Base-by-base conservation (phyloP, 1,140 invertebrate species). In the Drosophila carrolli region DNA sequence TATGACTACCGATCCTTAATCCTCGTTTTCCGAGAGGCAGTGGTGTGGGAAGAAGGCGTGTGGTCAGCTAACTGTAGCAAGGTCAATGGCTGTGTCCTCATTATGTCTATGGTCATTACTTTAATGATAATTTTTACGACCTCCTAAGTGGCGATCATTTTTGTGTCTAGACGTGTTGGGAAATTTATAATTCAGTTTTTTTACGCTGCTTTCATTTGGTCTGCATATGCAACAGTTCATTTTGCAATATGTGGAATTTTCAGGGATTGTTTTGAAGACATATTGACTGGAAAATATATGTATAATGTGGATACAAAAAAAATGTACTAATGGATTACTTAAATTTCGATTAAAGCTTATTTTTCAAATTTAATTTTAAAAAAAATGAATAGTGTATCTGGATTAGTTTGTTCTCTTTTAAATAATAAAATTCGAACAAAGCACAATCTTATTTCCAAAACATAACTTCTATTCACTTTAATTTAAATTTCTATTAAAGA, bases 51-150 rank as follows among this genome's bases (percentile, higher is more conserved):
- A 16, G 32, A 1, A 37, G 51, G 55, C 63, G 44, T 60, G 55
- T 53, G 53, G 67, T 71, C 40, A 35, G 50, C 41, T 46, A 89
- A 89, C 14, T 88, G 85, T 89, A 75, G 80, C 84, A 88, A 88
- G 84, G 84, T 84, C 81, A 84, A 29, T 47, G 54, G 50, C 43
- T 37, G 35, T 32, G 35, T 41, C 37, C 57, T 56, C 32, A 65
- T 68, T 72, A 73, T 60, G 50, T 29, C 5, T 60, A 58, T 67
- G 72, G 65, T 61, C 76, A 89, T 83, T 89, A 77, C 40, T 8
- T 44, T 54, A 60, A 83, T 88, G 66, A 83, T 89, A 74, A 66
- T 43, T 71, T 89, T 83, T 80, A 89, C 66, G 84, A 61, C 76
- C 71, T 56, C 50, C 54, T 54, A 57, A 37, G 46, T 62, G 78